Evolutionary conservation across 1,140 invertebrate species (phyloP).

Genomic region (Psilanteris sp.): DNA sequence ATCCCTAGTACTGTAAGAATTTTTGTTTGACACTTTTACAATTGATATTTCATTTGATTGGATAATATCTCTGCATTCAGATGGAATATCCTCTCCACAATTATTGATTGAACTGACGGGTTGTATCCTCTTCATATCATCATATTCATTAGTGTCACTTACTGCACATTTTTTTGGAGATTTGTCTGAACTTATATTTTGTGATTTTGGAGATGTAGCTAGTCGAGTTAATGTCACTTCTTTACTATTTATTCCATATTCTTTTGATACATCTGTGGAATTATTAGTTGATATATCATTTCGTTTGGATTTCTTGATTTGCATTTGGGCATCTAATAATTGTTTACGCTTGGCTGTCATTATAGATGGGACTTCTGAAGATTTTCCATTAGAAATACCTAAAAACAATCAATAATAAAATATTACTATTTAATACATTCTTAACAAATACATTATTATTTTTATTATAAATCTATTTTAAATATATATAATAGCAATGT

Average conservation of each 20-base stretch:
- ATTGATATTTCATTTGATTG: slow-evolving; percentile 14
- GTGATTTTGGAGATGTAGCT: slow-evolving; percentile 5
- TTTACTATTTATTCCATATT: slow-evolving; percentile 46
- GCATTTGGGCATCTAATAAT: not conserved
- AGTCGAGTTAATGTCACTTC: slow-evolving; percentile 58
- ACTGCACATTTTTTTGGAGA: not conserved
- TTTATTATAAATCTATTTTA: no score
- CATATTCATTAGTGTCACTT: not conserved
- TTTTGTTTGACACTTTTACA: not conserved
- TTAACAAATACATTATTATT: no score
- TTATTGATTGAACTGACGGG: not conserved
- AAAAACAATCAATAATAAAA: no score
- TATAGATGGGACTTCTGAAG: no score
- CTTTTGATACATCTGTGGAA: slow-evolving; percentile 29
- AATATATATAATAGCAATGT: no score
- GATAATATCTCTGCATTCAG: not conserved
- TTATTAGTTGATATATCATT: not conserved
- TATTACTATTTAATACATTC: no score
- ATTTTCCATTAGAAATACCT: no score
- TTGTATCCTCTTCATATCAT: not conserved
- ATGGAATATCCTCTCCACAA: not conserved
- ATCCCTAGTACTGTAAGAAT: not conserved
- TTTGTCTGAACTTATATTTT: slow-evolving; percentile 2
- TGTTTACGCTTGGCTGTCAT: not conserved
- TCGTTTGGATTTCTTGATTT: slow-evolving; percentile 11